A percentile compares a stretch with the other conserved stretches of the same genome.
Conservation (phyloP, 2,797 vertebrate genomes). For the Linurgus olivaceus region DNA sequence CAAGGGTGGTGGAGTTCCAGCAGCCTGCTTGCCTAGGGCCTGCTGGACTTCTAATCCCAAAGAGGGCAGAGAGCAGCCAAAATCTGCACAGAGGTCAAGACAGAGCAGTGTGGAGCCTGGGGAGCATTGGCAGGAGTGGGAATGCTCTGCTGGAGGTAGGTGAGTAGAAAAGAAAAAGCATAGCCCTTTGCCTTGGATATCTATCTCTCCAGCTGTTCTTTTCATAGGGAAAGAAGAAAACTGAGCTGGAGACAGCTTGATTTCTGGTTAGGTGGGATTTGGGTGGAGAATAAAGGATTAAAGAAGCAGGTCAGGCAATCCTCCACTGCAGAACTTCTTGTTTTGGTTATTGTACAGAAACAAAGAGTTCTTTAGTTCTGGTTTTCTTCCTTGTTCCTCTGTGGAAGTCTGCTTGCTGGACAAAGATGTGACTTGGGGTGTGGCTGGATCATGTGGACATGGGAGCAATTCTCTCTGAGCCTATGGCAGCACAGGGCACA, state of each 20-base stretch:
- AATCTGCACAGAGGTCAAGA: neutral
- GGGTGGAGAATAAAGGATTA: neutral
- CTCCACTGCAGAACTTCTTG: neutral
- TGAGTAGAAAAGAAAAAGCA: neutral
- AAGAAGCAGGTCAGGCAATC: neutral
- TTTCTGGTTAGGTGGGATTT: neutral
- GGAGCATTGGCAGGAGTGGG: neutral
- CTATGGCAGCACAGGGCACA: neutral
- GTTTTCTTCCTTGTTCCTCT: neutral
- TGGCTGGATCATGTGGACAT: no score
- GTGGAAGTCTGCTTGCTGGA: neutral
- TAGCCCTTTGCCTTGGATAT: rapidly evolving
- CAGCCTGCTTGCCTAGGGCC: neutral
- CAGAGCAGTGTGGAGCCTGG: neutral
- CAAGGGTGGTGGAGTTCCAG: neutral
- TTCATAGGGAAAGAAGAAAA: neutral
- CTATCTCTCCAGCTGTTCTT: neutral
- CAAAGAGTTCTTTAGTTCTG: neutral
- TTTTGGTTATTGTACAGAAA: neutral
- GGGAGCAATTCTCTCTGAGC: neutral
- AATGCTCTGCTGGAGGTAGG: neutral
- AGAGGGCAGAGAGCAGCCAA: neutral
- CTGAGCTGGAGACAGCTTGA: neutral
- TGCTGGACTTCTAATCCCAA: neutral
- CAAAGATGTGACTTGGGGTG: rapidly evolving